These are phyloP conservation scores for Araneus ventricosus DNA, from an alignment of 1,140 invertebrate species.

Conservation along the genomic window DNA sequence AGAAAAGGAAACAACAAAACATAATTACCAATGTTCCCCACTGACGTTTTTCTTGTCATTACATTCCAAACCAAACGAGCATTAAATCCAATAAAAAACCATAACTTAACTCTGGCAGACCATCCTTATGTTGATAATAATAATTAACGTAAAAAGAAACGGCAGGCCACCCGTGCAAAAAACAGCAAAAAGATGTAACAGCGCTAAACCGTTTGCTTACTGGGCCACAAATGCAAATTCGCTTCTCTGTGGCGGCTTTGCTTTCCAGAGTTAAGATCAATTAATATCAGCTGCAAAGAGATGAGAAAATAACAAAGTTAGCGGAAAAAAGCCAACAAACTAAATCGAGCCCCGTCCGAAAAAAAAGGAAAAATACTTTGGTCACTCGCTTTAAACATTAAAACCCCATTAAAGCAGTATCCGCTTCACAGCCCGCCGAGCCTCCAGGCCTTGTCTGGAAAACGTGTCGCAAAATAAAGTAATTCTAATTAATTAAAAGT, in stretches of 20 bases:
- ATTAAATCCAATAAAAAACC: slow-evolving; percentile 50
- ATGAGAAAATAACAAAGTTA: slow-evolving; percentile 35
- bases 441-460: slow-evolving; percentile 55
- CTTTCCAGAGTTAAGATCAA: slow-evolving; percentile 53
- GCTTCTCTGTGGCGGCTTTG: slow-evolving; percentile 46
- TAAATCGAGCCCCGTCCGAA: not conserved
- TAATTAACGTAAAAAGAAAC: slow-evolving; percentile 46
- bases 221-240: slow-evolving; percentile 61
- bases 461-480: slow-evolving; percentile 74
- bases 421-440: slow-evolving; percentile 60
- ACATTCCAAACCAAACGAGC: slow-evolving; percentile 32
- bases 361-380: slow-evolving; percentile 22
- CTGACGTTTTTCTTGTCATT: slow-evolving; percentile 40
- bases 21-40: slow-evolving; percentile 28
- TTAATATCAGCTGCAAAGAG: slow-evolving; percentile 68
- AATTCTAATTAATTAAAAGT: slow-evolving; percentile 75
- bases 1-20: not conserved
- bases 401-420: slow-evolving; percentile 73
- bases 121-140: slow-evolving; percentile 42
- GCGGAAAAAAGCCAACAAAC: slow-evolving; percentile 38
- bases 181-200: not conserved
- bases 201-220: slow-evolving; percentile 51
- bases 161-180: not conserved
- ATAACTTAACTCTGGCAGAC: not conserved
- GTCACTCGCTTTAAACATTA: slow-evolving; percentile 69